Percentiles rank a stretch among this genome's conserved stretches.
Conservation (phyloP, 2,113 vertebrate genomes). For the Bubo blakistoni region DNA sequence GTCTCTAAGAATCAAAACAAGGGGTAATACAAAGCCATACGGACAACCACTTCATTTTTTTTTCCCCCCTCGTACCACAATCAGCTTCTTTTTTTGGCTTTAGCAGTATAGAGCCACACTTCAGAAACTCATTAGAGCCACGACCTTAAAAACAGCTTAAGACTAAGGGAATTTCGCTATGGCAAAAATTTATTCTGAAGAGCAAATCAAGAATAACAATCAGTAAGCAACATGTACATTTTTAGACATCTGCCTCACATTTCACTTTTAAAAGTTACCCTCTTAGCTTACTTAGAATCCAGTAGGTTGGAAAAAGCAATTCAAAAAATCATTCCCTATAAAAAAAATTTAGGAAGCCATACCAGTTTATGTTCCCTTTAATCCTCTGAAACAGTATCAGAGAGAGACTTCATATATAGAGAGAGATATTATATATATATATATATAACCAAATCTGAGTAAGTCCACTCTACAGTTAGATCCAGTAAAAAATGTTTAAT, state of each 20-base stretch:
- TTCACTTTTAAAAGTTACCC: background rate
- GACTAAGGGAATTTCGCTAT: background rate
- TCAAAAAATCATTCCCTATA: background rate
- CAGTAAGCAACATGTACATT: background rate
- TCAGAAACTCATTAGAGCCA: background rate
- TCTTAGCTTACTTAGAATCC: background rate
- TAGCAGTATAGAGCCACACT: background rate
- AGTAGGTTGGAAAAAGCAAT: background rate
- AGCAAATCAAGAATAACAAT: background rate
- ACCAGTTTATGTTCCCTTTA: background rate
- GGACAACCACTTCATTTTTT: background rate
- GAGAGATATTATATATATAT: background rate
- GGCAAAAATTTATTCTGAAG: background rate
- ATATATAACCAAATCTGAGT: background rate
- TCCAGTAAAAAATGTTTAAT: background rate
- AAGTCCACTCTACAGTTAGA: background rate
- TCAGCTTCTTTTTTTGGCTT: background rate
- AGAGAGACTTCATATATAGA: background rate
- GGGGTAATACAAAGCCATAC: background rate
- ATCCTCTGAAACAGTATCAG: background rate
- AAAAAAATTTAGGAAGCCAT: background rate
- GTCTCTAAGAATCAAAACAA: background rate
- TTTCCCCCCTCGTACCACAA: background rate
- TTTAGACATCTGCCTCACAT: background rate
- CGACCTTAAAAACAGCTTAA: background rate